Base-by-base conservation (phyloP, 2,113 vertebrate species). In the Arizona elegans region DNA sequence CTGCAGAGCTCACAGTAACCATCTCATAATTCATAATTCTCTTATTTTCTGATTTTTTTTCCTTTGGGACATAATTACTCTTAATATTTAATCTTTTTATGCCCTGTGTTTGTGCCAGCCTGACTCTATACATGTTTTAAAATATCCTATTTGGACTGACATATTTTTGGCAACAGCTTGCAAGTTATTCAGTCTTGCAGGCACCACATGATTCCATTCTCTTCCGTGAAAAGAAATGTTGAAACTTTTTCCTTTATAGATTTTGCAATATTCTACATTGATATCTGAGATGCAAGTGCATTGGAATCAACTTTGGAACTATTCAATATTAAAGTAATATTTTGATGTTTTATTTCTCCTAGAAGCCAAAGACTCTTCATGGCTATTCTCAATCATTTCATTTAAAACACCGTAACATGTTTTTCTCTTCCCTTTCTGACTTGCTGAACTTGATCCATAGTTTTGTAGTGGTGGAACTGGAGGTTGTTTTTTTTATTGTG, bases 301-400 rank as follows among this genome's bases (percentile, higher is more conserved):
- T 24, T 1, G 75, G 93, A 88, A 86, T 87, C 56, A 95, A 75
- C 87, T 90, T 87, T 92, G 92, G 88, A 91, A 86, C 1, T 0
- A 86, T 0, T 15, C 88, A 92, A 91, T 90, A 75, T 0, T 0
- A 94, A 93, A 56, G 55, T 91, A 92, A 13, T 55, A 93, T 94
- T 91, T 90, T 62, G 10, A 0, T 87, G 89, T 91, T 90, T 65
- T 91, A 93, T 95, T 94, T 94, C 62, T 58, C 90, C 86, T 92
- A 90, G 90, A 54, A 94, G 56, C 88, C 89, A 86, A 88, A 59
- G 93, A 24, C 92, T 15, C 19, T 50, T 92, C 92, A 54, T 10
- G 90, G 58, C 9, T 90, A 95, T 90, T 90, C 95, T 94, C 93
- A 93, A 70, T 94, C 94, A 96, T 94, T 94, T 93, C 90, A 88